Evolutionary conservation across 1,140 invertebrate genomes (phyloP).

Genomic region (Leucophenga varia): DNA sequence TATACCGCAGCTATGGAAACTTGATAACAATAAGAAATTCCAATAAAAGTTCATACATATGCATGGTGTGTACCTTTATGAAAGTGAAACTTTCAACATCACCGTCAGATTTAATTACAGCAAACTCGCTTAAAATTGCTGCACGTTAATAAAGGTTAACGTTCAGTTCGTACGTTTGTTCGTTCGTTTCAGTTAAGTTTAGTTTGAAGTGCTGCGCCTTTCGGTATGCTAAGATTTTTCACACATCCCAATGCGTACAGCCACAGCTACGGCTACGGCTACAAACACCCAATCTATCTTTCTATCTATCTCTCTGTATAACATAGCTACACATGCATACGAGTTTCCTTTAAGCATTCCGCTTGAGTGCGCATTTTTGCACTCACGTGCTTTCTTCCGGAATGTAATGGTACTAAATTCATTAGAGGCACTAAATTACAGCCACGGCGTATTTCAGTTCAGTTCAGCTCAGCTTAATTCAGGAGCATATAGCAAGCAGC

Average conservation of each 20-base stretch:
- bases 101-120: constrained; percentile 44
- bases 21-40: too few relatives aligned
- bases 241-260: constrained; percentile 20
- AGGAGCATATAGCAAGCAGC: too few relatives aligned
- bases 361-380: constrained; percentile 48
- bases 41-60: too few relatives aligned
- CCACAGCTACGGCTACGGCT: constrained; percentile 11
- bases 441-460: too few relatives aligned
- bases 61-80: too few relatives aligned
- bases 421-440: constrained; percentile 54
- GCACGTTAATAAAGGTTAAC: constrained; percentile 50
- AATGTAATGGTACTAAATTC: constrained; percentile 52
- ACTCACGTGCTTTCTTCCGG: constrained; percentile 43
- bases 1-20: too few relatives aligned
- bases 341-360: constrained; percentile 23
- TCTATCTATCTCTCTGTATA: too few relatives aligned
- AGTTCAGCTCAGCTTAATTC: too few relatives aligned
- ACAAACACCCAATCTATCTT: constrained; percentile 3
- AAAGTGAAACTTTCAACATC: too few relatives aligned
- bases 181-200: too few relatives aligned
- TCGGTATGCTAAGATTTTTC: constrained; percentile 33
- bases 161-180: too few relatives aligned
- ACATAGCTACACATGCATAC: constrained; percentile 6
- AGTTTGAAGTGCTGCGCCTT: too few relatives aligned
- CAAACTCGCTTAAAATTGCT: background rate